phyloP scores from a whole-genome alignment of 2,888 invertebrate genomes.

The Drosophila demipolita region DNA sequence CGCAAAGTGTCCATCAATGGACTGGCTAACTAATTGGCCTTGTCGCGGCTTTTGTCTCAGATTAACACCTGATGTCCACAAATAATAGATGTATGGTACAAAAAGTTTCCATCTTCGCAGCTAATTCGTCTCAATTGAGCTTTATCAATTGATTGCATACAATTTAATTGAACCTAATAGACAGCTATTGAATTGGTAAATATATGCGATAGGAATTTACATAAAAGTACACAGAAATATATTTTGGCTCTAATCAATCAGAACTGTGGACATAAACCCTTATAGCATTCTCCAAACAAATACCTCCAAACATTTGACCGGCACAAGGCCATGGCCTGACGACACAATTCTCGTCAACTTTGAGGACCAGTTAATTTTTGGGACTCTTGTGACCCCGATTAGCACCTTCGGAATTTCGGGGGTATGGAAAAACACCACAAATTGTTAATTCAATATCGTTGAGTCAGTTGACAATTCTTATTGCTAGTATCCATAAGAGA shows the following conservation, averaged over 20 bases:
- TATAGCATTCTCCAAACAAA: background rate
- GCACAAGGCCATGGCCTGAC: conserved; percentile 5
- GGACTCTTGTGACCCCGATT: background rate
- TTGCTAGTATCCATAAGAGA: background rate
- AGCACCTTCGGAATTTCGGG: background rate
- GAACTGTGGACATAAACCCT: conserved; percentile 26
- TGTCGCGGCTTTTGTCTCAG: conserved; percentile 13
- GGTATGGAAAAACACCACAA: conserved; percentile 13
- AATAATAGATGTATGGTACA: conserved; percentile 16
- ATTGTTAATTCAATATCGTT: conserved; percentile 14
- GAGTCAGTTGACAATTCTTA: background rate
- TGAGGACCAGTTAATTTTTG: background rate
- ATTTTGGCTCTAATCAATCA: conserved; percentile 8
- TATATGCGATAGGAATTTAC: conserved; percentile 46
- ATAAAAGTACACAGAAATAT: conserved; percentile 28
- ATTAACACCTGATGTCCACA: conserved; percentile 20
- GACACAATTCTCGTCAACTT: conserved; percentile 6
- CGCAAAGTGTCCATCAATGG: conserved; percentile 22
- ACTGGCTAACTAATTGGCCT: conserved; percentile 27
- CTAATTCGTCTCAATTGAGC: conserved; percentile 56
- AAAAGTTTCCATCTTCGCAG: conserved; percentile 47
- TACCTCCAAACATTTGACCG: conserved; percentile 22
- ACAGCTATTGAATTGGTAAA: conserved; percentile 35
- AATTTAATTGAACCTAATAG: conserved; percentile 57
- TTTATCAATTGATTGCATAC: conserved; percentile 55